Evolutionary conservation across 2,113 vertebrate species (phyloP), one percentile per base, ranked within the genome.

Genomic region (Mastomys natalensis): DNA sequence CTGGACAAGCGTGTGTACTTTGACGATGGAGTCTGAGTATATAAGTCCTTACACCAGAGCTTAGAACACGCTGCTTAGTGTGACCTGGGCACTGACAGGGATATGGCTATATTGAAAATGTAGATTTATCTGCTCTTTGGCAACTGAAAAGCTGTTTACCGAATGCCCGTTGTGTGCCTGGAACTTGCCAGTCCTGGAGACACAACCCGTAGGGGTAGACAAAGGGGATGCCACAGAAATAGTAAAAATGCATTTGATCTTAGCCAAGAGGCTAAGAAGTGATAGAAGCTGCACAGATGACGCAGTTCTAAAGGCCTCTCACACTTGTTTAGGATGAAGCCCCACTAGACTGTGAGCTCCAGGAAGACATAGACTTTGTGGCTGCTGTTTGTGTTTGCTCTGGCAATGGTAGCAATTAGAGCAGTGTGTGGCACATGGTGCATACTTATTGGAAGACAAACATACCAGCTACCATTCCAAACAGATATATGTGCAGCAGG

Each of bases 141-240:
- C 31, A 15, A 37, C 48, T 86, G 31, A 64, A 72, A 91, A 60
- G 45, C 74, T 95, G 43, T 43, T 88, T 74, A 45, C 86, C 3
- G 13, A 89, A 51, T 78, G 82, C 17, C 51, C 4, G 19, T 4
- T 55, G 66, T 89, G 73, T 80, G 45, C 66, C 76, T 95, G 60
- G 78, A 93, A 70, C 84, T 90, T 78, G 45, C 87, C 82, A 94
- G 48, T 24, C 60, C 66, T 82, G 48, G 64, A 94, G 77, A 77
- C 19, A 43, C 0, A 12, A 45, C 66, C 10, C 45, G 40, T 22
- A 15, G 72, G 72, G 58, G 21, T n/a, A 92, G 70, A 93, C 17
- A 53, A 88, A 81, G 51, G 4, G 7, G 34, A 91, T 37, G 2
- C 40, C 73, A 8, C 10, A 91, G 53, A 91, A 66, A 66, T 66